Base-by-base conservation (phyloP, 2,888 invertebrate species). In the Eupelmus urozonus region DNA sequence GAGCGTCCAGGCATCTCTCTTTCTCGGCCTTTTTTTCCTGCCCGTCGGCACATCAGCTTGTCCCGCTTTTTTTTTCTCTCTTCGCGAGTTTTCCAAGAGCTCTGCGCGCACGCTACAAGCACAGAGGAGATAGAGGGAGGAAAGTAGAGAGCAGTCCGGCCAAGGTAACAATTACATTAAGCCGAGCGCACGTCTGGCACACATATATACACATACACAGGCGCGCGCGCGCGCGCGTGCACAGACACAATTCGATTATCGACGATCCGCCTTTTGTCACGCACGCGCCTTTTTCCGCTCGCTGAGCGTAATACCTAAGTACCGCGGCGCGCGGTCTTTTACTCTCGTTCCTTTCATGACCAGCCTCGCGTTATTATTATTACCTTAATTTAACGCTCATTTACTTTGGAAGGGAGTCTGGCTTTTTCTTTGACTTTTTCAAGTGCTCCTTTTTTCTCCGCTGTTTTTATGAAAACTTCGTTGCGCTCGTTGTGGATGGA, bases 181-280 rank as follows among this genome's bases (percentile, higher is more conserved):
- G 27, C 57, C 23, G n/a, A n/a, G n/a, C n/a, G n/a, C n/a, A n/a
- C n/a, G n/a, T n/a, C n/a, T n/a, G n/a, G n/a, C n/a, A n/a, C n/a
- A n/a, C n/a, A n/a, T n/a, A n/a, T n/a, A n/a, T n/a, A n/a, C n/a
- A n/a, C n/a, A n/a, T n/a, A n/a, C n/a, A n/a, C n/a, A n/a, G n/a
- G n/a, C n/a, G n/a, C n/a, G n/a, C n/a, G n/a, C n/a, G n/a, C n/a
- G n/a, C 20, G n/a, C 16, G 40, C 59, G 57, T 53, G 75, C 51
- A 7, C 34, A 3, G 65, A 53, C 42, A 65, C 78, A 82, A 83
- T 82, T 83, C 81, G 77, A 83, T 83, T 83, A 82, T 82, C 82
- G 82, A 60, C 57, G 67, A 75, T 75, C 40, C 66, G 51, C 57
- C 75, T 71, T 74, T 76, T 70, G 65, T 77, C 77, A 72, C 76